phyloP scores from a whole-genome alignment of 2,888 invertebrate species.

The Agrochola litura region DNA sequence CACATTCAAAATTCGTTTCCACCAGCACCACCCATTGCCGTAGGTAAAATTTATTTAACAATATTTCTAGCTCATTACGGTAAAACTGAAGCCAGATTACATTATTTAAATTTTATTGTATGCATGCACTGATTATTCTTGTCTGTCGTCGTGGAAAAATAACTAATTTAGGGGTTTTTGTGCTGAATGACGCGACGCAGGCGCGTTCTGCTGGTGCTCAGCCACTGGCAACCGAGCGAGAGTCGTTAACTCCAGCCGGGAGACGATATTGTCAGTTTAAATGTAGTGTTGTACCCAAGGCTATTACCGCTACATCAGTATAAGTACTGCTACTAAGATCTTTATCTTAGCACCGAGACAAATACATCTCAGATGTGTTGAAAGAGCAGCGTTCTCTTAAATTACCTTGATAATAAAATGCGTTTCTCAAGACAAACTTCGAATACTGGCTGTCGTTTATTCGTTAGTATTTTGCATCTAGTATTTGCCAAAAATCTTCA shows the following conservation, averaged over 20 bases:
- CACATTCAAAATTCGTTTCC: background rate
- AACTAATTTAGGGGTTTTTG: slow-evolving; percentile 9
- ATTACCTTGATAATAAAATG: background rate
- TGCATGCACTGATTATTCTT: slow-evolving; percentile 21
- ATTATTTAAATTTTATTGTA: background rate
- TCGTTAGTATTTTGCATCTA: background rate
- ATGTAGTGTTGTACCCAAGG: slow-evolving; percentile 38
- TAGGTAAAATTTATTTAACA: background rate
- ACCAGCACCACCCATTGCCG: background rate
- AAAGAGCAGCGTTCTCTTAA: background rate
- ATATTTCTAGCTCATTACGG: slow-evolving; percentile 15
- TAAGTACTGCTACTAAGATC: slow-evolving; percentile 15
- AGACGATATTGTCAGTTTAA: slow-evolving; percentile 44
- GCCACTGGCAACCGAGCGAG: slow-evolving; percentile 40
- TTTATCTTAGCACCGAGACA: slow-evolving; percentile 13
- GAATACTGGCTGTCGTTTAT: background rate
- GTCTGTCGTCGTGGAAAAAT: slow-evolving; percentile 12
- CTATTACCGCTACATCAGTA: slow-evolving; percentile 34
- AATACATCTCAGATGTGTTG: slow-evolving; percentile 19
- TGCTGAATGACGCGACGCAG: slow-evolving; percentile 54
- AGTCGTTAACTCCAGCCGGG: slow-evolving; percentile 64
- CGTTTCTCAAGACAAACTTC: background rate
- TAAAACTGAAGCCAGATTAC: slow-evolving; percentile 11
- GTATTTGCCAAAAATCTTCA: background rate
- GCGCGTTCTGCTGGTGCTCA: slow-evolving; percentile 55